Evolutionary conservation across 2,888 invertebrate species (phyloP).

Genomic region (Pomacea canaliculata): DNA sequence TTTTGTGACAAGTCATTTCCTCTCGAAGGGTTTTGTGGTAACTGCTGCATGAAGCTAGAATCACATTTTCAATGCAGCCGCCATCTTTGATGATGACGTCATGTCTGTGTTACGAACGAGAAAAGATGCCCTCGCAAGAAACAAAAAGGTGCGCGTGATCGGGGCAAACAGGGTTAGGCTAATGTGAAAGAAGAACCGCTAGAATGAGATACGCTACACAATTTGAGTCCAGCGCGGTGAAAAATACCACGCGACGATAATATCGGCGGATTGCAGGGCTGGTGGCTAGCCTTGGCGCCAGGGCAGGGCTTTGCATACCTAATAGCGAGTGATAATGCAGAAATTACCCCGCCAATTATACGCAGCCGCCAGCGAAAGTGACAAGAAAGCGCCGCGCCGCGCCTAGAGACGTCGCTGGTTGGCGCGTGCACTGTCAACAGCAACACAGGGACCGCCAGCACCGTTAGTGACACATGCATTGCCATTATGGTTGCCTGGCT

Average conservation of each 20-base stretch:
- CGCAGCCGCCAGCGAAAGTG: conserved; percentile 20
- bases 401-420: background rate
- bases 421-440: conserved; percentile 24
- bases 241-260: conserved; percentile 35
- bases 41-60: too few relatives aligned
- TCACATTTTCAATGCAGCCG: too few relatives aligned
- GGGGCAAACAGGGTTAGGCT: conserved; percentile 3
- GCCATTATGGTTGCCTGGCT: too few relatives aligned
- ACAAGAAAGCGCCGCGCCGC: conserved; percentile 17
- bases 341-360: conserved; percentile 31
- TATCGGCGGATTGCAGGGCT: conserved; percentile 34
- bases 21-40: too few relatives aligned
- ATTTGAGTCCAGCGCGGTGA: conserved; percentile 30
- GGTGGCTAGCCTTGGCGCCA: conserved; percentile 29
- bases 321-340: conserved; percentile 27
- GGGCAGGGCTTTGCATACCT: conserved; percentile 26
- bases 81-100: too few relatives aligned
- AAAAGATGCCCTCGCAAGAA: background rate
- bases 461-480: too few relatives aligned
- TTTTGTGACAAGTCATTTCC: too few relatives aligned
- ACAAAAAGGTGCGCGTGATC: background rate
- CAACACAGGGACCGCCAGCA: conserved; percentile 7
- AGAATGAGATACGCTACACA: conserved; percentile 19
- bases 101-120: too few relatives aligned
- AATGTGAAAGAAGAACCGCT: background rate